Conservation (phyloP, 2,113 vertebrate genomes). For the Mola mola region DNA sequence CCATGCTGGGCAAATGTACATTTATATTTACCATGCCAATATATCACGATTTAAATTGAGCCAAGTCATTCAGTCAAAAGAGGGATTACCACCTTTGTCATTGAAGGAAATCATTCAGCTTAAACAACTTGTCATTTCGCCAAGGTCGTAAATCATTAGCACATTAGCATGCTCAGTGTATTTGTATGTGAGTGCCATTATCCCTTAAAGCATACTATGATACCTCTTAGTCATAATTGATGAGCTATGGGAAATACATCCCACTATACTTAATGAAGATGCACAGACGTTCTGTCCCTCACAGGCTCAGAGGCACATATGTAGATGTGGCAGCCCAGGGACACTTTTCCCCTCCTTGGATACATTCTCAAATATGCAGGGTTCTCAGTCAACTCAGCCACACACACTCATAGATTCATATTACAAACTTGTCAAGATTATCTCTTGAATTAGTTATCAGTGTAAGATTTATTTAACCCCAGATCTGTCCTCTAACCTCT, state of each 20-base stretch:
- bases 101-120: slow-evolving; percentile 61
- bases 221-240: slow-evolving; percentile 59
- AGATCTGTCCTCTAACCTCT: not conserved
- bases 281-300: slow-evolving; percentile 27
- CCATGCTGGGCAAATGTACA: slow-evolving; percentile 23
- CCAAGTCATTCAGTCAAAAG: slow-evolving; percentile 59
- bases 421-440: slow-evolving; percentile 1
- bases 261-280: slow-evolving; percentile 58
- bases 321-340: slow-evolving; percentile 9
- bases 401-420: slow-evolving; percentile 2
- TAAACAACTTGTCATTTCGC: slow-evolving; percentile 66
- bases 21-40: slow-evolving; percentile 44
- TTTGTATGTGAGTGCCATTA: slow-evolving; percentile 42
- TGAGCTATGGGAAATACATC: slow-evolving; percentile 52
- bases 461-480: slow-evolving; percentile 13
- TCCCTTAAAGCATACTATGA: slow-evolving; percentile 42
- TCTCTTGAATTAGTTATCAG: slow-evolving; percentile 23
- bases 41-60: slow-evolving; percentile 55
- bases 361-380: slow-evolving; percentile 30
- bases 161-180: slow-evolving; percentile 49
- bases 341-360: slow-evolving; percentile 4
- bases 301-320: not conserved
- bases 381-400: slow-evolving; percentile 36
- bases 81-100: slow-evolving; percentile 69
- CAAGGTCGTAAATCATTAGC: slow-evolving; percentile 64